Evolutionary conservation across 2,113 vertebrate genomes (phyloP).

Genomic region (Castor canadensis): DNA sequence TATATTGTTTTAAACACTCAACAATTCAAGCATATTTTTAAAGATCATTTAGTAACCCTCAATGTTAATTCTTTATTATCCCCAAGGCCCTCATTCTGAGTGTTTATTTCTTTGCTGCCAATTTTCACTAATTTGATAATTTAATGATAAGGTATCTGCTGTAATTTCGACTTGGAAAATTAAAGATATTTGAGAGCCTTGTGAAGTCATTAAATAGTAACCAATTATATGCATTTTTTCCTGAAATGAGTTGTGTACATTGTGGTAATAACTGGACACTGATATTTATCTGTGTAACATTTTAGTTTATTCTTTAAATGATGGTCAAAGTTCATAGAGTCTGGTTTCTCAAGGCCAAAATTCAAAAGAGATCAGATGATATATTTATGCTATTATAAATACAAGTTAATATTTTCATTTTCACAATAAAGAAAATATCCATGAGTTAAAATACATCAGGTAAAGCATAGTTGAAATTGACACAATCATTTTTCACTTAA

Average conservation of each 20-base stretch:
- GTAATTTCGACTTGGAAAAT: neutral
- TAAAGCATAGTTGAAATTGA: conserved; percentile 35
- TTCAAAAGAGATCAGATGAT: neutral
- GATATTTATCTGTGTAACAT: neutral
- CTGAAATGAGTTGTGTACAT: neutral
- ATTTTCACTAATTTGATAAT: neutral
- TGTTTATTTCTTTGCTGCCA: neutral
- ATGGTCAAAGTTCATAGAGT: neutral
- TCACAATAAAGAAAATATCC: conserved; percentile 64
- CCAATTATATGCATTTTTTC: neutral
- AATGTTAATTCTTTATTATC: neutral
- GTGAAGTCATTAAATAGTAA: neutral
- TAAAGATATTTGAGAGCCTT: neutral
- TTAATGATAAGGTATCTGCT: neutral
- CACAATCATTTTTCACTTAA: no score
- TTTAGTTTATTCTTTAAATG: conserved; percentile 4
- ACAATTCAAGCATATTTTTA: no score
- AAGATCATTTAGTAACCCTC: neutral
- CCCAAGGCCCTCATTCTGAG: neutral
- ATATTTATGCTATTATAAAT: conserved; percentile 49
- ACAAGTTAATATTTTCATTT: conserved; percentile 63
- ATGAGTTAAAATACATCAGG: conserved; percentile 64
- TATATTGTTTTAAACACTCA: no score
- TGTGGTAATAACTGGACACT: neutral
- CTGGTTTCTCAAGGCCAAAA: neutral